These are phyloP conservation scores for Sinocyclocheilus anshuiensis DNA, from an alignment of 2,113 vertebrate species.

Conservation along the genomic window DNA sequence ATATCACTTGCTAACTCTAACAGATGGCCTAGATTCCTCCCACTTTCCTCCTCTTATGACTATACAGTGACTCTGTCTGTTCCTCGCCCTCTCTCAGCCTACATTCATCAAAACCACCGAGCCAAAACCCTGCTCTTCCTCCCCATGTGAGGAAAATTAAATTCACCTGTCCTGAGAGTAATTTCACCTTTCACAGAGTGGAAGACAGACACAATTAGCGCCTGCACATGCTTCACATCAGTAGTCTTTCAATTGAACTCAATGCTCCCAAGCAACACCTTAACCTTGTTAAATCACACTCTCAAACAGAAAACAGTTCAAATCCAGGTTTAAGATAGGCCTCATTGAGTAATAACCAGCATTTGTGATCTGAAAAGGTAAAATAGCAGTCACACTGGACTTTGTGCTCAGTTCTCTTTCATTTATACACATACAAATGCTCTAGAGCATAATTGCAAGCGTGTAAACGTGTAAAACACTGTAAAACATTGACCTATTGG, in stretches of 20 bases:
- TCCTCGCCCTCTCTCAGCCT: slow-evolving; percentile 34
- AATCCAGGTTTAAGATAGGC: slow-evolving; percentile 18
- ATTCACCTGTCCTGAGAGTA: slow-evolving; percentile 52
- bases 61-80: slow-evolving; percentile 34
- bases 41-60: slow-evolving; percentile 50
- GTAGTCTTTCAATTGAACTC: slow-evolving; percentile 28
- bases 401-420: background rate
- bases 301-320: slow-evolving; percentile 45
- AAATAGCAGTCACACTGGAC: background rate
- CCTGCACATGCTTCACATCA: slow-evolving; percentile 53
- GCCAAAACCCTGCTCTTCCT: slow-evolving; percentile 49
- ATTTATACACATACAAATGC: background rate
- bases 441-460: too few species aligned
- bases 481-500: background rate
- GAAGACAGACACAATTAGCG: slow-evolving; percentile 59
- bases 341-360: slow-evolving; percentile 33
- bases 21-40: slow-evolving; percentile 52
- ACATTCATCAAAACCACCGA: slow-evolving; percentile 53
- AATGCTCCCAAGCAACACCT: slow-evolving; percentile 47
- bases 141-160: slow-evolving; percentile 51
- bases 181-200: slow-evolving; percentile 55
- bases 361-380: slow-evolving; percentile 17
- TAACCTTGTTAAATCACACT: slow-evolving; percentile 52
- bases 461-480: background rate
- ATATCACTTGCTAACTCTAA: slow-evolving; percentile 45